Base-by-base conservation (phyloP, 2,888 invertebrate genomes). In the Antitype chi region DNA sequence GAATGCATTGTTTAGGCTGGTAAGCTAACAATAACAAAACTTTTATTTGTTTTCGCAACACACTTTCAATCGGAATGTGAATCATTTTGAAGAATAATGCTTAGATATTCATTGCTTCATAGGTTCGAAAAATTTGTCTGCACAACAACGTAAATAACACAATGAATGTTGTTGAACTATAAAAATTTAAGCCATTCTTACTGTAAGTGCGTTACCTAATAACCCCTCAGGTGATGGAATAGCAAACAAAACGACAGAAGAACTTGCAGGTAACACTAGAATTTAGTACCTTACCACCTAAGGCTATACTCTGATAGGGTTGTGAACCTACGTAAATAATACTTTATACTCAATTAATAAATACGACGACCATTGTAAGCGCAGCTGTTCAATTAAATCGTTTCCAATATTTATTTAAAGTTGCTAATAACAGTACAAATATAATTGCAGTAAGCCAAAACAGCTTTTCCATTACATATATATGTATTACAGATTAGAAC, bases 401-500 rank as follows among this genome's bases (percentile, higher is more conserved):
- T 43, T 52, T 23, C 0, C 15, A 59, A 43, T 25, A 11, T 32
- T 53, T 0, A 32, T 49, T 15, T 78, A 15, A 49, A 62, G 47
- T 52, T 8, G 52, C 57, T 64, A n/a, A 17, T 53, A 57, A 23
- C 20, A 43, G 57, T 23, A 52, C 5, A 15, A 28, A 52, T 23
- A 52, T n/a, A 68, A 55, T 47, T 63, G 20, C 62, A 53, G 49
- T 53, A 15, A 38, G 55, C 7, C 32, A 57, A 67, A 60, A 28
- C 57, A 71, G 32, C 43, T 60, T 38, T 64, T 63, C 20, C 69
- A 60, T 80, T n/a, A 70, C 13, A 47, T 47, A 47, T 2, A 5
- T 13, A 47, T 47, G 43, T 43, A 43, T 53, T 47, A 69, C 38
- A 17, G 6, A 32, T 47, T 15, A 63, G 11, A 75, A 70, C 23